phyloP scores from a whole-genome alignment of 2,797 vertebrate genomes.

The Diplodus puntazzo region DNA sequence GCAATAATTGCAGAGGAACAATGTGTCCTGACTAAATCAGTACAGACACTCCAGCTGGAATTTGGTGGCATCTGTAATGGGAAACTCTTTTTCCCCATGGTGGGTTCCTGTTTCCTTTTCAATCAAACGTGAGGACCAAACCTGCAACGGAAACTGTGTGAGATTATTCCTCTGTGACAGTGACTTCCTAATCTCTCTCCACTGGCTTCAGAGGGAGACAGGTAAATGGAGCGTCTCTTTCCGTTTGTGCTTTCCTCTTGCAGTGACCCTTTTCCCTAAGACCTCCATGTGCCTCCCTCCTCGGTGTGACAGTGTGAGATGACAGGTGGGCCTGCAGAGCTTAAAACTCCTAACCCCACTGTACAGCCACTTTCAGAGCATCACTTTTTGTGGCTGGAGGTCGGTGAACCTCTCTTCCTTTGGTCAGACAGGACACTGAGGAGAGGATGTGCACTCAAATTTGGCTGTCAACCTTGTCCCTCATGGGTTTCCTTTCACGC shows the following conservation, averaged over 20 bases:
- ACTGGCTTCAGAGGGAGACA: conserved; percentile 23
- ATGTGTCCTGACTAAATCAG: not conserved
- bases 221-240: conserved; percentile 42
- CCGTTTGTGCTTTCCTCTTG: not conserved
- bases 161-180: conserved; percentile 40
- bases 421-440: conserved; percentile 14
- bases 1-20: conserved; percentile 1
- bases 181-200: conserved; percentile 26
- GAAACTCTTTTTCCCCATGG: conserved; percentile 1
- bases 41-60: not conserved
- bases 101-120: conserved; percentile 5
- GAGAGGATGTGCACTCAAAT: conserved; percentile 28
- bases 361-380: conserved; percentile 4
- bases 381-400: conserved; percentile 18
- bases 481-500: conserved; percentile 16
- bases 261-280: conserved; percentile 26
- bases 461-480: conserved; percentile 37
- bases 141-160: conserved; percentile 9
- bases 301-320: conserved; percentile 5
- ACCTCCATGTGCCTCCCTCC: conserved; percentile 10
- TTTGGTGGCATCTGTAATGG: not conserved
- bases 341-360: conserved; percentile 34
- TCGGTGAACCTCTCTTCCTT: conserved; percentile 6
- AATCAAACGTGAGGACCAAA: conserved; percentile 34
- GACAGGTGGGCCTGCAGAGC: conserved; percentile 40